Conservation (phyloP, 2,888 invertebrate species). For the Netelia melanura region DNA sequence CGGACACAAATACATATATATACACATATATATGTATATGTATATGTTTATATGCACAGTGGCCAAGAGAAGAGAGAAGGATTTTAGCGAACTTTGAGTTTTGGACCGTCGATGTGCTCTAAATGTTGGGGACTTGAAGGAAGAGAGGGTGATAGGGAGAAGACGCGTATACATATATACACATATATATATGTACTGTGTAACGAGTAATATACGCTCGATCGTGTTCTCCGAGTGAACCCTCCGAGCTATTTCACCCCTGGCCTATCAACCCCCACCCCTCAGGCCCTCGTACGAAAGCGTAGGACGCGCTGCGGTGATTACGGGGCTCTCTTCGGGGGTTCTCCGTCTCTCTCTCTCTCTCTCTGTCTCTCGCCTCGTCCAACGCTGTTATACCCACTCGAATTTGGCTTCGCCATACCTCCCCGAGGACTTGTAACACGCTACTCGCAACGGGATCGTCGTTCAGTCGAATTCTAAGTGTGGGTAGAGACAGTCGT, state of each 20-base stretch:
- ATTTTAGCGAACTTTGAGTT: slow-evolving; percentile 18
- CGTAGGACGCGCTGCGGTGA: slow-evolving; percentile 62
- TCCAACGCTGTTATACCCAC: slow-evolving; percentile 44
- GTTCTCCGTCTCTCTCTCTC: slow-evolving; percentile 14
- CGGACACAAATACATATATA: not conserved
- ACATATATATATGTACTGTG: slow-evolving; percentile 34
- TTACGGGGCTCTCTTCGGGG: slow-evolving; percentile 50
- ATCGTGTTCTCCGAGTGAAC: slow-evolving; percentile 46
- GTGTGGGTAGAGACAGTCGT: slow-evolving; percentile 8
- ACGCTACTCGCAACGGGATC: slow-evolving; percentile 40
- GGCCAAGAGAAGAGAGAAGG: not conserved
- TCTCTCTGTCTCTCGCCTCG: slow-evolving; percentile 47
- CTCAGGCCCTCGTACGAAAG: slow-evolving; percentile 33
- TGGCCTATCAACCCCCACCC: slow-evolving; percentile 22
- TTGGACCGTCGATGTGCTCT: not conserved
- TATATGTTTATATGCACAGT: slow-evolving; percentile 5
- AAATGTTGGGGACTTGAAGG: slow-evolving; percentile 12
- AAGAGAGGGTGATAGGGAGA: slow-evolving; percentile 12
- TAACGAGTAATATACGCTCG: slow-evolving; percentile 13
- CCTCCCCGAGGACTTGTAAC: slow-evolving; percentile 50
- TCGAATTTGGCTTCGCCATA: slow-evolving; percentile 27
- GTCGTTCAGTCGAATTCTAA: slow-evolving; percentile 25
- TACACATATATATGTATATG: not conserved
- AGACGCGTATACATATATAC: not conserved
- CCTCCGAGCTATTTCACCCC: slow-evolving; percentile 24